Evolutionary conservation across 2,113 vertebrate genomes (phyloP), one percentile per base, ranked within the genome.

Genomic region (Microcebus griseorufus): DNA sequence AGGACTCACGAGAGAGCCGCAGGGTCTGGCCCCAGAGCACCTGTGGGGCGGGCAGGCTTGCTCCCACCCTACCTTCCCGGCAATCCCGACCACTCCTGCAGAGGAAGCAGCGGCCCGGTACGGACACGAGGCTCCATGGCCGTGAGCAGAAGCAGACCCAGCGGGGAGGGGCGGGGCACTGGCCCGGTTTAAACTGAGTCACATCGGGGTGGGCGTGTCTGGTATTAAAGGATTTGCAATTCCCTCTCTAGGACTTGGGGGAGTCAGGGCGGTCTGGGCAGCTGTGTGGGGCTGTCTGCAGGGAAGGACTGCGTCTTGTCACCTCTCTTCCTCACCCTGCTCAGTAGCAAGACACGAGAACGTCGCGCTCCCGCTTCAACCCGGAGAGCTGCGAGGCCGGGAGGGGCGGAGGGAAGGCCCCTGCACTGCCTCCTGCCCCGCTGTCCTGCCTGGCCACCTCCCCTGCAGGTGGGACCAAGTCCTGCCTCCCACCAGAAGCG

Each of bases 41-140:
- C 16, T 5, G 2, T 17, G 14, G 25, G 45, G n/a, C 17, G 1
- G 34, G n/a, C 16, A n/a, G 12, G 1, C n/a, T 48, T 29, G 11
- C 18, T 64, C 7, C 10, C 42, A 27, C 1, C 45, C 45, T 37
- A 0, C 37, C 37, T 48, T 64, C 70, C 60, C 76, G 5, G 64
- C 29, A 85, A 23, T 55, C 14, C 51, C 25, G 9, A 18, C 29
- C 29, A 0, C 64, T 9, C 39, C 3, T 27, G 29, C 22, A 1
- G 14, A 20, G 78, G 14, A 39, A 12, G 14, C 48, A 39, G 37
- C 27, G 2, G 3, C 27, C 2, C 1, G 5, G 27, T 1, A 0
- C 76, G 55, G 88, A 32, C 34, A 12, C 5, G 1, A 14, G 12
- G 23, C 18, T 32, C n/a, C 2, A 1, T 27, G 17, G 6, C 34